Evolutionary conservation across 2,113 vertebrate species (phyloP), one percentile per base, ranked within the genome.

Genomic region (Copsychus sechellarum): DNA sequence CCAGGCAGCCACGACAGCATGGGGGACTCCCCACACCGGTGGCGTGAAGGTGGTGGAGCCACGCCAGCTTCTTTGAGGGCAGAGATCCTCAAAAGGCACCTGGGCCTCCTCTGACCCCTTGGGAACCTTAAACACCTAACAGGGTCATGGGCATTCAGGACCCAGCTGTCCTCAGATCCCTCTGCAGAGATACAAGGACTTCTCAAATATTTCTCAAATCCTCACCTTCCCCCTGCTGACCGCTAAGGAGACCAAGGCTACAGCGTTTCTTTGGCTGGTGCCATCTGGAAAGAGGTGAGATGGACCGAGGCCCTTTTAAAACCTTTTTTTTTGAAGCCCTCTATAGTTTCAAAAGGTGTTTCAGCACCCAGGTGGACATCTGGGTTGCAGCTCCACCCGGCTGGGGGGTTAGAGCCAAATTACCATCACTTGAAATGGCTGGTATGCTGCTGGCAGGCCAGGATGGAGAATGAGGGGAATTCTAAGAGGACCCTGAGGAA

Each of bases 401-500:
- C 50, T 8, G 6, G 14, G n/a, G 16, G 19, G 9, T 40, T 4
- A 5, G 60, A 86, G 29, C 19, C 29, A 8, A 71, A 45, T 28
- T 71, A 34, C 38, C 50, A n/a, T 88, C 61, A 72, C 3, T 11
- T 71, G 50, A 91, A 90, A 96, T 50, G 74, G 48, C 83, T 82
- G 76, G 34, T 86, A 77, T 0, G 0, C 50, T 76, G 87, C 66
- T 84, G 38, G n/a, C 13, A 0, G 57, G 74, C 21, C 82, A 80
- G 82, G 61, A 81, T 38, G 43, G 82, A 93, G 88, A 90, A 94
- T 92, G 88, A 96, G 43, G 84, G 26, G 81, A 94, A 96, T 95
- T 81, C 62, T 66, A 88, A 95, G 90, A 76, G 80, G 0, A 3
- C 51, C 40, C 9, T 43, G 76, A 93, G 85, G 94, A 96, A 94